Evolutionary conservation across 2,113 vertebrate genomes (phyloP).

Genomic region (Antechinus stuartii): DNA sequence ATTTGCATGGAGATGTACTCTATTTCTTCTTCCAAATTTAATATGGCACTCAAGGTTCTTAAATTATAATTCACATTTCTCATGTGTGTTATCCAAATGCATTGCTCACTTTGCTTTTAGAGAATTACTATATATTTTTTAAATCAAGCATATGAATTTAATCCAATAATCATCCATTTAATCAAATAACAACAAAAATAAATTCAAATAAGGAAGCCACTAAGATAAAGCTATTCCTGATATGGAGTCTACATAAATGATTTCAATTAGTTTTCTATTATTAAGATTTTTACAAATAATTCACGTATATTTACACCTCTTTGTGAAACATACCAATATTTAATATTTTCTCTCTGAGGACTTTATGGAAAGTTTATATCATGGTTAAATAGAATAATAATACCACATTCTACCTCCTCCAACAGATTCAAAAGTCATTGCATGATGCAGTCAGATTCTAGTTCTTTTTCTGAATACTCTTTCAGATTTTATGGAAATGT

Average conservation of each 20-base stretch:
- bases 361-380: slow-evolving; percentile 78
- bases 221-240: slow-evolving; percentile 72
- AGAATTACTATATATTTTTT: slow-evolving; percentile 39
- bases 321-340: slow-evolving; percentile 77
- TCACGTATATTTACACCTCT: slow-evolving; percentile 78
- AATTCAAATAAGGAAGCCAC: slow-evolving; percentile 69
- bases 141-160: slow-evolving; percentile 46
- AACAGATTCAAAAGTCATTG: slow-evolving; percentile 64
- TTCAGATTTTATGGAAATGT: slow-evolving; percentile 59
- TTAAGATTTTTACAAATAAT: slow-evolving; percentile 77
- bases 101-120: slow-evolving; percentile 57
- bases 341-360: slow-evolving; percentile 74
- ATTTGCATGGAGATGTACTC: slow-evolving; percentile 7
- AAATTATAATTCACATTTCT: slow-evolving; percentile 21
- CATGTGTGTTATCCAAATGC: neutral
- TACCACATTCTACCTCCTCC: neutral
- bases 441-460: slow-evolving; percentile 66
- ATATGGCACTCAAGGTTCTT: neutral
- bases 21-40: neutral
- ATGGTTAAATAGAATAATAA: slow-evolving; percentile 77
- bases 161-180: slow-evolving; percentile 56
- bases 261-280: slow-evolving; percentile 72
- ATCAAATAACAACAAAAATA: slow-evolving; percentile 67
- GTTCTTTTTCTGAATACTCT: slow-evolving; percentile 70
- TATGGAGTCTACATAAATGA: slow-evolving; percentile 68